Evolutionary conservation across 2,797 vertebrate genomes (phyloP), one percentile per base, ranked within the genome.

Genomic region (Strix occidentalis): DNA sequence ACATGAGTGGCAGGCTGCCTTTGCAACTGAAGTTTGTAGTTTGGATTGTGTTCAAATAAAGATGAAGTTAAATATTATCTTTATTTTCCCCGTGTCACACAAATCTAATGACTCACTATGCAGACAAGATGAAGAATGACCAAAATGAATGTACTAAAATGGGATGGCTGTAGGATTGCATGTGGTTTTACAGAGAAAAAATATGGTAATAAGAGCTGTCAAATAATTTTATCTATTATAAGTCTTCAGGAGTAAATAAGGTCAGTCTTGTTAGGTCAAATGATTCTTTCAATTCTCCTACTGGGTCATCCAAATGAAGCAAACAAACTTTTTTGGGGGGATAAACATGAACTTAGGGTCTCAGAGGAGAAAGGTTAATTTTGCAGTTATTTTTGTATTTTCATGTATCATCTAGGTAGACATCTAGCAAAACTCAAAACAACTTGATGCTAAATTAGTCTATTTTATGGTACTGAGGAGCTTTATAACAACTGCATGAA

Each of bases 401-500:
- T 63, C 61, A 39, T 39, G 70, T 69, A 61, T 9, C 16, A 64
- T 48, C 19, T 25, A 86, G 39, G 29, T 18, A 81, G 45, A 53
- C 17, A 82, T 41, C 50, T 33, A 88, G 45, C 35, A 84, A 91
- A 95, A 48, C 51, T 79, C 20, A 66, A 63, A 87, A 54, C 51
- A 93, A 70, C n/a, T 41, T n/a, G 39, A 25, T 75, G 51, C 39
- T 79, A 87, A 85, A 64, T 77, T n/a, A 74, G 26, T 81, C 64
- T 80, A 28, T 66, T 96, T 90, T 79, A 86, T 33, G 23, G 51
- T 51, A 91, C 43, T 48, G 24, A 76, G 60, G 19, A 91, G 25
- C 51, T 90, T 93, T 60, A 20, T 45, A 93, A 93, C 53, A 81
- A 63, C n/a, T 78, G 48, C 60, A 88, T 63, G 86, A 88, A 91